Conservation (phyloP, 2,113 vertebrate genomes). For the Limanda limanda region DNA sequence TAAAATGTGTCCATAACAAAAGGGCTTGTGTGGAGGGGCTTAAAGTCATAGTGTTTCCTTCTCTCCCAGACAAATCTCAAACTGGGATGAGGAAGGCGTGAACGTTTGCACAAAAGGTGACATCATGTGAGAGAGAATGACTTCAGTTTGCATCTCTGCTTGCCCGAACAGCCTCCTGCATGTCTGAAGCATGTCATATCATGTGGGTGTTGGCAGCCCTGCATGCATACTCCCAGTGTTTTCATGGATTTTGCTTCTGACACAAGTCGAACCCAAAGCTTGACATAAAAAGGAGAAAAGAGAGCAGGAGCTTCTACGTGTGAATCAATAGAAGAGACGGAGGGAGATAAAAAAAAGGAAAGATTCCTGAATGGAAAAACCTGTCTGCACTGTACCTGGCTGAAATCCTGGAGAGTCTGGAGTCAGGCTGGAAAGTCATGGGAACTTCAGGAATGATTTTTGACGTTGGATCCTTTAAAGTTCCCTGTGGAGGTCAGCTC, state of each 20-base stretch:
- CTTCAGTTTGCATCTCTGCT: slow-evolving; percentile 26
- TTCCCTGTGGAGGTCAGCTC: slow-evolving; percentile 55
- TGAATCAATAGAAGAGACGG: not conserved
- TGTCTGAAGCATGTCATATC: slow-evolving; percentile 68
- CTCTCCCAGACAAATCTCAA: not conserved
- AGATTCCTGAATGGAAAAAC: slow-evolving; percentile 48
- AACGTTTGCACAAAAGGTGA: slow-evolving; percentile 14
- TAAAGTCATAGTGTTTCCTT: slow-evolving; percentile 20
- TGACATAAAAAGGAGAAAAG: not conserved
- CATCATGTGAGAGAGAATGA: slow-evolving; percentile 8
- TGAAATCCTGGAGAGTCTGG: slow-evolving; percentile 61
- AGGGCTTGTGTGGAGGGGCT: slow-evolving; percentile 20
- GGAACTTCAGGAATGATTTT: slow-evolving; percentile 67
- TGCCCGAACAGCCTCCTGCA: slow-evolving; percentile 40
- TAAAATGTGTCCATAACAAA: slow-evolving; percentile 58
- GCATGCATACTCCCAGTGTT: slow-evolving; percentile 27
- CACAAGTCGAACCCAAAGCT: slow-evolving; percentile 7
- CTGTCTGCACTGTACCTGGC: slow-evolving; percentile 74
- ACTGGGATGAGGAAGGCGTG: not conserved
- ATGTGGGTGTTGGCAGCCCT: slow-evolving; percentile 37
- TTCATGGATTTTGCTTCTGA: slow-evolving; percentile 34
- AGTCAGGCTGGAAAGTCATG: slow-evolving; percentile 48
- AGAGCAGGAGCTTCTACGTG: not conserved
- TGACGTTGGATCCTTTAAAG: slow-evolving; percentile 35
- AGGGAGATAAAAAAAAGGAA: not conserved